Base-by-base conservation (phyloP, 2,888 invertebrate genomes). In the Tachina grossa region DNA sequence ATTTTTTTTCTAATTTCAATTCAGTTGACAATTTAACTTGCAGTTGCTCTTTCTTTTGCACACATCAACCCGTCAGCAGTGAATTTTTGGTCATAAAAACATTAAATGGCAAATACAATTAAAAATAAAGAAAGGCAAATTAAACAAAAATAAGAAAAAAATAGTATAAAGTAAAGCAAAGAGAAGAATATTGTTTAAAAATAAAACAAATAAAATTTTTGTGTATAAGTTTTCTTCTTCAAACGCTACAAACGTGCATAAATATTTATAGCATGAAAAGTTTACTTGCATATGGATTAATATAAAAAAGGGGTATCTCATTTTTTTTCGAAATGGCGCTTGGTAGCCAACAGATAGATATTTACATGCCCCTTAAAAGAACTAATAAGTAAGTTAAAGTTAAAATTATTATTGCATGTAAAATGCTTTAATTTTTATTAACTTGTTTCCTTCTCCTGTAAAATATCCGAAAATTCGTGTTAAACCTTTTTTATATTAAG, bases 1-100 rank as follows among this genome's bases (percentile, higher is more conserved):
- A 74, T 84, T 81, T 61, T 68, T 81, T 81, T 43, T 31, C 4
- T 31, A 61, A 19, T 51, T n/a, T 66, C 51, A 82, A 63, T 78
- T 74, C 45, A 65, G 79, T 83, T 82, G 78, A 85, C 85, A 79
- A 75, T 85, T 51, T 82, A 78, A 82, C 82, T 78, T 81, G 77
- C 63, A 63, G 71, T 51, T 53, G 69, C 61, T 53, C 31, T 39
- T 47, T 47, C 14, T 47, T 45, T 66, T 19, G 57, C 59, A 74
- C 49, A 57, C 51, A 16, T 16, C 55, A 57, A 72, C 9, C 10
- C n/a, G 43, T 2, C 22, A 22, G 19, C 68, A 53, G 9, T 10
- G 19, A 57, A 72, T 9, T 47, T 65, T 76, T 53, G 43, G 53
- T 63, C 63, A 63, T 74, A 74, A 61, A 74, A 61, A 74, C 51